Evolutionary conservation across 2,888 invertebrate genomes (phyloP).

Genomic region (Holacanthella duospinosa): DNA sequence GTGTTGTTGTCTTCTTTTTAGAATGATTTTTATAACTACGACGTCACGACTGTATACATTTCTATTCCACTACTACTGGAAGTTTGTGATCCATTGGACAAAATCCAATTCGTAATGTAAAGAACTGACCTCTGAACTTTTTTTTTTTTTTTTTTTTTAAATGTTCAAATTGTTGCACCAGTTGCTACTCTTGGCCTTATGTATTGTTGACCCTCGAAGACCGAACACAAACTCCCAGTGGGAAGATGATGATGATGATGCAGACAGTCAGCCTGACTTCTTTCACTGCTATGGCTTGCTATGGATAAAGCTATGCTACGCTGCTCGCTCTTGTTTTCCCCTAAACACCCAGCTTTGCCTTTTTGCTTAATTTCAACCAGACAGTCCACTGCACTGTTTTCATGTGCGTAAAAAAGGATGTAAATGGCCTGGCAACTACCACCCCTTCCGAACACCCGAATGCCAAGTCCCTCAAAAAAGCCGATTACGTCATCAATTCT

Average conservation of each 20-base stretch:
- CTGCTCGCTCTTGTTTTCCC: neutral
- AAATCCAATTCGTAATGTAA: too few species aligned
- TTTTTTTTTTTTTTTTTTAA: neutral
- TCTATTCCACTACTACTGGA: too few species aligned
- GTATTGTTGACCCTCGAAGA: slow-evolving; percentile 1
- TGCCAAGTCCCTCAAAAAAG: neutral
- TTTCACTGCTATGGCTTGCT: neutral
- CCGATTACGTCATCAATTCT: neutral
- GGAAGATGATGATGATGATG: neutral
- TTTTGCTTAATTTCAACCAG: neutral
- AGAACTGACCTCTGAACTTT: neutral
- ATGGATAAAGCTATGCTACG: neutral
- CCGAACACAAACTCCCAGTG: neutral
- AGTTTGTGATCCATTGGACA: too few species aligned
- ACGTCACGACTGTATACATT: too few species aligned
- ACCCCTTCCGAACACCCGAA: slow-evolving; percentile 20
- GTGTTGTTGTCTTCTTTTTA: too few species aligned
- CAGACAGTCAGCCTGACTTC: neutral
- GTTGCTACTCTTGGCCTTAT: neutral
- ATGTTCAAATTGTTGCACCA: neutral
- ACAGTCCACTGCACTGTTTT: slow-evolving; percentile 20
- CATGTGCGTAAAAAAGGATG: slow-evolving; percentile 35
- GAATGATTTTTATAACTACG: too few species aligned
- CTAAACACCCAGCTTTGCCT: neutral
- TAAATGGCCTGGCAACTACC: slow-evolving; percentile 38